Evolutionary conservation across 92 coral and sea anemone genomes (phyloP), one percentile per base, ranked within the genome.

Genomic region (Diadumene lineata): DNA sequence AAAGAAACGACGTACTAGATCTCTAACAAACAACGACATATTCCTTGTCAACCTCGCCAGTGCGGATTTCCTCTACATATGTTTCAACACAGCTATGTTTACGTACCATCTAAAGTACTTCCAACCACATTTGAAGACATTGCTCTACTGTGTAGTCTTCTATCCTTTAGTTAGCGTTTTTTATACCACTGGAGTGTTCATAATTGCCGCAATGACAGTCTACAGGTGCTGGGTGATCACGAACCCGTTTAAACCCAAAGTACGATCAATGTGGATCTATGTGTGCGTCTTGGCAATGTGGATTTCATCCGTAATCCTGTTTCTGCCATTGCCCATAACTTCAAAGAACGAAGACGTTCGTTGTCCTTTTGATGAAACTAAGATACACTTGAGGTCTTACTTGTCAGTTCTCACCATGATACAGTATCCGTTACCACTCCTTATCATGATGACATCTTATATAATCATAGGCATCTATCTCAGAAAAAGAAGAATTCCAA

Each of bases 221-320:
- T 81, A 89, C 25, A 84, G 91, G 23, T 89, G 94, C 60, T 61
- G 80, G 43, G 85, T 58, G 44, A 89, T 89, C 11, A 66, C 82
- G 6, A 69, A 80, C 69, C 91, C 94, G 1, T 79, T 82, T 23
- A 66, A 68, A 50, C 55, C 74, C 7, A 66, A 61, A 29, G 31
- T 58, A 56, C 34, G 81, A 15, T 60, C 48, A 21, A 31, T 75
- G 31, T 80, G 55, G 50, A 60, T 78, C 0, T 11, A 71, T 23
- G 31, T 74, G 13, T 74, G 83, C 24, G 70, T 89, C 8, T 17
- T 56, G 2, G 27, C 50, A 11, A 81, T 76, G 27, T 89, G 94
- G 94, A 16, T 82, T 63, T 56, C 79, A 27, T 71, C 88, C 0
- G 48, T 86, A 57, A 34, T 78, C 0, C 69, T 82, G 0, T 50